A percentile compares a stretch with the other conserved stretches of the same genome.
Evolutionary conservation across 1,140 invertebrate genomes (phyloP).

Genomic region (Brachionus plicatilis): DNA sequence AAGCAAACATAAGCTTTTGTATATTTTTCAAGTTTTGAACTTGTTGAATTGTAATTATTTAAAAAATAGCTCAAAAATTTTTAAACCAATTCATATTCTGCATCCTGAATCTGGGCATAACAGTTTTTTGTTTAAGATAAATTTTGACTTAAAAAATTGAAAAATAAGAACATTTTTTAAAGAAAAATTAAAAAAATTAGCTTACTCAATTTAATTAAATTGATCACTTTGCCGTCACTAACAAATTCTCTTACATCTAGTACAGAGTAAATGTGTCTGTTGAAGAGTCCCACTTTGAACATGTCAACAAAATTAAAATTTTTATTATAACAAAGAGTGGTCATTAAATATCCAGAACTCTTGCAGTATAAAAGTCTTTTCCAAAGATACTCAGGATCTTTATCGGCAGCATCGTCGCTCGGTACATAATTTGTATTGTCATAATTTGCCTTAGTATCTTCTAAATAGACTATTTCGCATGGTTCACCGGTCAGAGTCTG

Average conservation of each 20-base stretch:
- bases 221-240: neutral
- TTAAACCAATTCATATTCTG: too few species aligned
- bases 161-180: neutral
- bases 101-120: too few species aligned
- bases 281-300: constrained; percentile 69
- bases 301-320: constrained; percentile 12
- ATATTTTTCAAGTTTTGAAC: too few species aligned
- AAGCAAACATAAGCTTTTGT: too few species aligned
- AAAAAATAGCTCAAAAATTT: too few species aligned
- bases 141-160: neutral
- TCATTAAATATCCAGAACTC: constrained; percentile 27
- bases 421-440: neutral
- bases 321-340: constrained; percentile 44
- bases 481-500: constrained; percentile 75
- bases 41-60: too few species aligned
- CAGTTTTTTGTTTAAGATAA: neutral
- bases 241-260: constrained; percentile 67
- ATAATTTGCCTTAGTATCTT: neutral
- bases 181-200: neutral
- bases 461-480: constrained; percentile 54
- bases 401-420: neutral
- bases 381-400: neutral
- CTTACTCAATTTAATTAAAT: constrained; percentile 44
- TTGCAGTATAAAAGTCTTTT: neutral
- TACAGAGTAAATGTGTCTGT: constrained; percentile 92